Conservation (phyloP, 2,888 invertebrate genomes). For the Meloe dianella region DNA sequence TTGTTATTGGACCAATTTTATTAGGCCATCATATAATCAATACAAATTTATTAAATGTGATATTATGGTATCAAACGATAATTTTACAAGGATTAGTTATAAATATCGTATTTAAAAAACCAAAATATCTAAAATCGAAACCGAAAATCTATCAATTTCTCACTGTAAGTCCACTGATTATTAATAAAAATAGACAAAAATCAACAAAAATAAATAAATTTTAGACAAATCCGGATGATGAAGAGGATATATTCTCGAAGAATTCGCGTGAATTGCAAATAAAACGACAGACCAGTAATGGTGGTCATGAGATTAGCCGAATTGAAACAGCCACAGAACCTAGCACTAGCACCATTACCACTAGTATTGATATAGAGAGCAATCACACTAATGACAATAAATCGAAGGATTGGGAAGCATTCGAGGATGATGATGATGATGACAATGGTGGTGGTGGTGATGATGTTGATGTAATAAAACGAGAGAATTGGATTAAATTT, state of each 20-base stretch:
- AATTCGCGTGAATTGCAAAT: constrained; percentile 51
- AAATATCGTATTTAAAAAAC: constrained; percentile 63
- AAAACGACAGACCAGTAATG: constrained; percentile 42
- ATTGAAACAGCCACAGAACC: constrained; percentile 16
- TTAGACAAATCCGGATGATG: constrained; percentile 53
- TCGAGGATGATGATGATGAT: constrained; percentile 38
- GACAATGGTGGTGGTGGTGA: neutral
- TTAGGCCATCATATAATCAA: constrained; percentile 62
- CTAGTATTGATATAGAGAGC: neutral
- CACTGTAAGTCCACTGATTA: constrained; percentile 41
- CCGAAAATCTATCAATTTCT: constrained; percentile 46
- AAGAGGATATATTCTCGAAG: constrained; percentile 65
- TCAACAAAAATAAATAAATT: constrained; percentile 18
- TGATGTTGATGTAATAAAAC: constrained; percentile 6
- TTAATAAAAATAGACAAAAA: neutral
- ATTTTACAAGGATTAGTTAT: constrained; percentile 66
- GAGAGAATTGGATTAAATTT: constrained; percentile 41
- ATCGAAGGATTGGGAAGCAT: constrained; percentile 39
- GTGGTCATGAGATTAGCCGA: constrained; percentile 32
- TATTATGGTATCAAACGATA: constrained; percentile 66
- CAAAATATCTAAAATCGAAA: constrained; percentile 59
- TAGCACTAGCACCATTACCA: constrained; percentile 22
- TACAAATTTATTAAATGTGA: constrained; percentile 57
- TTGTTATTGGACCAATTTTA: constrained; percentile 62
- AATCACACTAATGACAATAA: constrained; percentile 19